Percentiles rank a stretch among this genome's conserved stretches.
Evolutionary conservation across 2,888 invertebrate genomes (phyloP).

Genomic region (Zaprionus lineosus): DNA sequence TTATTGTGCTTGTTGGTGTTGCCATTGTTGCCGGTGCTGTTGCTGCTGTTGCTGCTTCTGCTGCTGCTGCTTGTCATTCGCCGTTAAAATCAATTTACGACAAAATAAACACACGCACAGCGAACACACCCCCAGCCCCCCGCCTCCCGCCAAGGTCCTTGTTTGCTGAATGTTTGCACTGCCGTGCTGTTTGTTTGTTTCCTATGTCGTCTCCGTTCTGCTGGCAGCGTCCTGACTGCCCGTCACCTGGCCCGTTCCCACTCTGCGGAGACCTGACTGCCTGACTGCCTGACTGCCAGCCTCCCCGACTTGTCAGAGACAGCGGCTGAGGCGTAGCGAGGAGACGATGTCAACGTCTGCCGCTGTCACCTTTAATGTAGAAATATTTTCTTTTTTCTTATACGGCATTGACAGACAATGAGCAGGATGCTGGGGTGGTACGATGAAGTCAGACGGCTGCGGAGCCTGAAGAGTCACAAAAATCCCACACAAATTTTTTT

Average conservation of each 20-base stretch:
- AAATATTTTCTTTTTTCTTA: conserved; percentile 50
- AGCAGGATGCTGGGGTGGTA: conserved; percentile 12
- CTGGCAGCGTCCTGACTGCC: not conserved
- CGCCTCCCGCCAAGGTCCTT: not conserved
- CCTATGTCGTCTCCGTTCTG: conserved; percentile 41
- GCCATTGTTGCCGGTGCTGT: conserved; percentile 29
- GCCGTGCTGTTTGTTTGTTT: conserved; percentile 68
- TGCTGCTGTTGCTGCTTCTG: conserved; percentile 30
- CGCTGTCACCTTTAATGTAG: conserved; percentile 73
- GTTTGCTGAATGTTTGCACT: conserved; percentile 60
- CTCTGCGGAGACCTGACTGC: too few relatives aligned
- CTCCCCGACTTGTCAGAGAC: not conserved
- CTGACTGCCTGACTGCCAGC: not conserved
- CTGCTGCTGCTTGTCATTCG: conserved; percentile 68
- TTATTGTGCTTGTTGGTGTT: conserved; percentile 25
- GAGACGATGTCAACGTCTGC: conserved; percentile 58
- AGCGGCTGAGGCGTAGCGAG: conserved; percentile 4
- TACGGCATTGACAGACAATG: conserved; percentile 54
- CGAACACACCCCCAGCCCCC: conserved; percentile 24
- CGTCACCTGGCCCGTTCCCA: too few relatives aligned
- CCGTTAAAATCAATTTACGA: conserved; percentile 77
- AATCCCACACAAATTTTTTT: conserved; percentile 19
- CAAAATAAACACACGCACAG: conserved; percentile 73
- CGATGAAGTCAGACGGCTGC: too few relatives aligned
- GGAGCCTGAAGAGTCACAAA: too few relatives aligned